A percentile compares a stretch with the other conserved stretches of the same genome.
phyloP scores from a whole-genome alignment of 2,888 invertebrate species.

The Philereme transversata region DNA sequence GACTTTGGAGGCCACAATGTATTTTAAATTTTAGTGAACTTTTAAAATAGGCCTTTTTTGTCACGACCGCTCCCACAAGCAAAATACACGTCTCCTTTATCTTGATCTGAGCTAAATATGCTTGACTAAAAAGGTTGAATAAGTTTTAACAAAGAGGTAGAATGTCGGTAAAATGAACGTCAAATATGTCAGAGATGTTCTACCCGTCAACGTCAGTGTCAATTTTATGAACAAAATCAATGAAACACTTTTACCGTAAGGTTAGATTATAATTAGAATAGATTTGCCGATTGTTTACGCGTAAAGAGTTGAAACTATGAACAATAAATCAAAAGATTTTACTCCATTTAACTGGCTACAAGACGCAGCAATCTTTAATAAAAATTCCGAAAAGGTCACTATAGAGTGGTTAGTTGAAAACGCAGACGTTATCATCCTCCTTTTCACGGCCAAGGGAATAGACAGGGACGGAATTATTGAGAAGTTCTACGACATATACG shows the following conservation, averaged over 20 bases:
- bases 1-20: not conserved
- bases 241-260: too few species aligned
- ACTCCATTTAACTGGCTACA: slow-evolving; percentile 59
- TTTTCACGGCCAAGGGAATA: slow-evolving; percentile 59
- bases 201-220: too few species aligned
- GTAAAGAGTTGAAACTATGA: not conserved
- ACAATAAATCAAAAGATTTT: not conserved
- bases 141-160: too few species aligned
- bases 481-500: slow-evolving; percentile 69
- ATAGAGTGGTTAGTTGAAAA: slow-evolving; percentile 58
- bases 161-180: too few species aligned
- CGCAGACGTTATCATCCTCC: slow-evolving; percentile 59
- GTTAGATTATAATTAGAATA: too few species aligned
- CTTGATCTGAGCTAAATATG: too few species aligned
- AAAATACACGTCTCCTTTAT: too few species aligned
- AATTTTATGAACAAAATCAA: too few species aligned
- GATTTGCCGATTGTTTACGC: too few species aligned
- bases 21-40: slow-evolving; percentile 10
- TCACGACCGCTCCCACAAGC: not conserved
- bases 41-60: not conserved
- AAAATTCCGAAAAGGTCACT: slow-evolving; percentile 50
- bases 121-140: too few species aligned
- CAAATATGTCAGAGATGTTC: too few species aligned
- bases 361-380: slow-evolving; percentile 47
- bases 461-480: slow-evolving; percentile 60